Evolutionary conservation across 2,113 vertebrate genomes (phyloP), one percentile per base, ranked within the genome.

Genomic region (Casuarius casuarius): DNA sequence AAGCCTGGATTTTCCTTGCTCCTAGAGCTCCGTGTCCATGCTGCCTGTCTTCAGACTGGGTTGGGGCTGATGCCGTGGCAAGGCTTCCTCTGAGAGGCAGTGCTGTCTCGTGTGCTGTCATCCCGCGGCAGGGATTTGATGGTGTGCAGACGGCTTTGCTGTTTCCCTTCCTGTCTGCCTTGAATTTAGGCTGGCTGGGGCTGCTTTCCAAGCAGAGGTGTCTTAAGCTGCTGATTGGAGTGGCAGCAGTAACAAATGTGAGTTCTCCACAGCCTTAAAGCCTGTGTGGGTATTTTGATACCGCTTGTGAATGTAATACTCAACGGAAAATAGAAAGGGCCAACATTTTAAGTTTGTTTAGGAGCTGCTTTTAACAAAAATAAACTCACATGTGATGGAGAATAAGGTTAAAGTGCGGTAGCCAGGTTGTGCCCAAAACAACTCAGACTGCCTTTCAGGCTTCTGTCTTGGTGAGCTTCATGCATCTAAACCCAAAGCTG

Each of bases 11-110:
- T 74, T 54, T 66, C 52, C 73, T 88, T 2, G 0, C 76, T 56
- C 4, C 33, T 81, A 40, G 40, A 19, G 83, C 66, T 84, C 89
- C 87, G 65, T 82, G 90, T 92, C 66, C 1, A 0, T 75, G 81
- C 82, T 0, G 4, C 58, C 61, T 81, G 83, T 0, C 0, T 88
- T 94, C 84, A 73, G 76, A 19, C 71, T 70, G 82, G 76, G 67
- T 68, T 1, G 4, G 49, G 72, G 78, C 78, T 90, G 95, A n/a
- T 93, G 90, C 88, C 85, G 77, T 86, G 85, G 83, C 73, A 89
- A 86, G 94, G 17, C 19, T 88, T 90, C 51, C 65, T 75, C 70
- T 33, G 4, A 2, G 87, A 75, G 65, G 52, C 95, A 75, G 51
- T 8, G 12, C 71, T 40, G 61, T 87, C 84, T 91, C 9, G 7